Conservation (phyloP, 2,888 invertebrate species). For the Chouioia cunea region DNA sequence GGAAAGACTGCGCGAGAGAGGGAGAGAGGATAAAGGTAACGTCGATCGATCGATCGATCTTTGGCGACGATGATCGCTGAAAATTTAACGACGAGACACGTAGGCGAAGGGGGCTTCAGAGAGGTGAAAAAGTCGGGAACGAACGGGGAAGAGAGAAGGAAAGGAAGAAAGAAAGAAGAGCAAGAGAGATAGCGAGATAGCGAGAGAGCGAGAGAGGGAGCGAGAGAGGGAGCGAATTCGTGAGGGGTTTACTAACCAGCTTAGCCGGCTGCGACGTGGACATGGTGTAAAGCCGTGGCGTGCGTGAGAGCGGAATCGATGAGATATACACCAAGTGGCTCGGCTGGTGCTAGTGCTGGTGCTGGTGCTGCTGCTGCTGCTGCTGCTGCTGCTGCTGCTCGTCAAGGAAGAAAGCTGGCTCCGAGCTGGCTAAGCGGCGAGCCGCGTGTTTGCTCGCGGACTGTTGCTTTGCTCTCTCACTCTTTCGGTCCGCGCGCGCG, state of each 20-base stretch:
- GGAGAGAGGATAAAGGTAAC: no score
- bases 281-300: not conserved
- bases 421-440: not conserved
- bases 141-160: not conserved
- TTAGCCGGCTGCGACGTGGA: no score
- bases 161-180: not conserved
- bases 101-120: no score
- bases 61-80: no score
- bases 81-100: no score
- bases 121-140: no score
- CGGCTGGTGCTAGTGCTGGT: not conserved
- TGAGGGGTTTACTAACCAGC: no score
- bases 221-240: not conserved
- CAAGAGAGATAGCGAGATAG: not conserved
- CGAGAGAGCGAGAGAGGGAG: not conserved
- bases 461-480: no score
- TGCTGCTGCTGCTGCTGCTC: not conserved
- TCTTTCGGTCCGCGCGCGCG: constrained; percentile 2
- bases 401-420: no score
- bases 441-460: constrained; percentile 13
- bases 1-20: no score
- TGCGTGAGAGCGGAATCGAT: not conserved
- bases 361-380: not conserved
- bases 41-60: no score
- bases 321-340: not conserved